Evolutionary conservation across 2,113 vertebrate species (phyloP).

Genomic region (Heptranchias perlo): DNA sequence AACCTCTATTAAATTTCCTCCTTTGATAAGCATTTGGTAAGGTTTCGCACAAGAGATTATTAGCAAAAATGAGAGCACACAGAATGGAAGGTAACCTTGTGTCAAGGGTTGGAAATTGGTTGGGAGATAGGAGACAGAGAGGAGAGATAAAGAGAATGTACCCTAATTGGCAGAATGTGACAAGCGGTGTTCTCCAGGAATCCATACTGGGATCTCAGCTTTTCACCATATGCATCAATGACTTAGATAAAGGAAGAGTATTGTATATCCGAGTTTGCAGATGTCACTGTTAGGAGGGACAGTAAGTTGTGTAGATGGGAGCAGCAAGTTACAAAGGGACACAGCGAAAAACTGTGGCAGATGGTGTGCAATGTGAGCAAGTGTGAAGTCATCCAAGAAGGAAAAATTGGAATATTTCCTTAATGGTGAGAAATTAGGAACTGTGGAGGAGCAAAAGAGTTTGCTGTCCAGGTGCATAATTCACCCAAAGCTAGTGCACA

Average conservation of each 20-base stretch:
- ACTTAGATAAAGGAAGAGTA: no score
- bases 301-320: not conserved
- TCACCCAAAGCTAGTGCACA: not conserved
- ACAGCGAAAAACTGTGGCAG: no score
- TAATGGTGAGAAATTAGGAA: no score
- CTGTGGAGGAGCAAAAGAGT: not conserved
- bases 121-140: not conserved
- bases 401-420: no score
- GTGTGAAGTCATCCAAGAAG: no score
- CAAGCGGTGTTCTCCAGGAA: not conserved
- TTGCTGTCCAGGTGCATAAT: not conserved
- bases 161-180: not conserved
- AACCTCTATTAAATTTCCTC: not conserved
- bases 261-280: not conserved
- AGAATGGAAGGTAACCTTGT: not conserved
- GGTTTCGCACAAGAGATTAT: not conserved
- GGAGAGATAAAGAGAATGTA: not conserved
- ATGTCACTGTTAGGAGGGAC: not conserved
- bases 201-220: not conserved
- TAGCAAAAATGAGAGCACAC: not conserved
- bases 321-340: not conserved
- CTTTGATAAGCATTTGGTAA: not conserved
- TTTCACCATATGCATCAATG: not conserved
- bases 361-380: no score
- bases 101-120: not conserved